Evolutionary conservation across 23 tunicate species (phyloP).

Genomic region (Halocynthia roretzi): DNA sequence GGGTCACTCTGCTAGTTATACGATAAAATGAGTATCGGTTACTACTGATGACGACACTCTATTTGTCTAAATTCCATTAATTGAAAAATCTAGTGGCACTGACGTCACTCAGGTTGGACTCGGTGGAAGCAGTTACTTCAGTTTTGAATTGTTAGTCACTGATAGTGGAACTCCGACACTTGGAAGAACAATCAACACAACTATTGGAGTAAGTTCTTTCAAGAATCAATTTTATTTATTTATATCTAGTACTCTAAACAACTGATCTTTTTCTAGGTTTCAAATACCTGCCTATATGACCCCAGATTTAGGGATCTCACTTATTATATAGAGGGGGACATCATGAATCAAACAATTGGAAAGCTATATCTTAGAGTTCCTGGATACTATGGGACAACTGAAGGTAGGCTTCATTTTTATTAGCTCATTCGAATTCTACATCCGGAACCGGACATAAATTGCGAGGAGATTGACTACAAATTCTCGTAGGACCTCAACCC

Average conservation of each 20-base stretch:
- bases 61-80: no score
- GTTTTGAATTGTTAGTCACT: constrained; percentile 21
- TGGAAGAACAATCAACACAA: constrained; percentile 6
- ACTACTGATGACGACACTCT: no score
- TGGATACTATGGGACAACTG: constrained; percentile 8
- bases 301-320: not conserved
- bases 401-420: not conserved
- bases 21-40: no score
- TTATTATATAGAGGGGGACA: not conserved
- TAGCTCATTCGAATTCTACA: no score
- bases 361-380: constrained; percentile 17
- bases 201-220: not conserved
- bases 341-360: not conserved
- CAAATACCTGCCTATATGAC: constrained; percentile 22
- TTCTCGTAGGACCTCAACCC: no score
- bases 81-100: no score
- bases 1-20: no score
- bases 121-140: not conserved
- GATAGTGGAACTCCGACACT: constrained; percentile 27
- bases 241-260: no score
- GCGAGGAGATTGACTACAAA: no score
- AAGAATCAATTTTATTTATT: no score
- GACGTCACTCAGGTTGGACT: no score
- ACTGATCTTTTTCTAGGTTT: constrained; percentile 9
- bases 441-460: no score